Conservation (phyloP, 2,888 invertebrate genomes). For the Sminthurides aquaticus region DNA sequence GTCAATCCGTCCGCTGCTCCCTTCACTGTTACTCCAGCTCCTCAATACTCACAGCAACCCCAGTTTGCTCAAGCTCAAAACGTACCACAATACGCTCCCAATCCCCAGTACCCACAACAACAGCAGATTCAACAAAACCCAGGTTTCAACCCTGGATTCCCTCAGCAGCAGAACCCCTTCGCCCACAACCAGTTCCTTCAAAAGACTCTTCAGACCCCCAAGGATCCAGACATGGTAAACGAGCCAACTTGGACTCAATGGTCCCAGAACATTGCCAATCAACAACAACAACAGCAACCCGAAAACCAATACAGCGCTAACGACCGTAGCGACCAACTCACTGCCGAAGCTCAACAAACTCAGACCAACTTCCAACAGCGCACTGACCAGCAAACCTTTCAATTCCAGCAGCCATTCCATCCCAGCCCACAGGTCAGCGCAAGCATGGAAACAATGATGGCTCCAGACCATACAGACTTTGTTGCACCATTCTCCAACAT, state of each 20-base stretch:
- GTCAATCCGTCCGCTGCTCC: constrained; percentile 29
- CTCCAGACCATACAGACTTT: constrained; percentile 7
- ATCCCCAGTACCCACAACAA: constrained; percentile 8
- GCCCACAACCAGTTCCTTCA: not conserved
- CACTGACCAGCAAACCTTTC: constrained; percentile 2
- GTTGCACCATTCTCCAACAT: constrained; percentile 11
- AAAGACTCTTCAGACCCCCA: constrained; percentile 2
- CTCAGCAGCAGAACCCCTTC: not conserved
- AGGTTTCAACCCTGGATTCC: not conserved
- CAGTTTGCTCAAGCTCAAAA: constrained; percentile 46
- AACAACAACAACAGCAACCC: constrained; percentile 3
- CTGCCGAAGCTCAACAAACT: no score
- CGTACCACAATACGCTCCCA: not conserved
- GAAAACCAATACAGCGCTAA: constrained; percentile 47
- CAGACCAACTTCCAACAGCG: constrained; percentile 4
- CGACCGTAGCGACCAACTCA: no score
- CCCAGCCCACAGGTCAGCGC: not conserved
- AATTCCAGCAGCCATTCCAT: constrained; percentile 10
- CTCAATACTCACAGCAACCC: constrained; percentile 47
- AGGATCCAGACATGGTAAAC: constrained; percentile 2
- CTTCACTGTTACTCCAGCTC: not conserved
- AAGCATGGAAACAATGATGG: constrained; percentile 9
- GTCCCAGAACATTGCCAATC: not conserved
- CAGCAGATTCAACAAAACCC: constrained; percentile 5
- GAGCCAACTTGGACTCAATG: not conserved